Evolutionary conservation across 2,888 invertebrate species (phyloP), one percentile per base, ranked within the genome.

Genomic region (Drosophila anceps): DNA sequence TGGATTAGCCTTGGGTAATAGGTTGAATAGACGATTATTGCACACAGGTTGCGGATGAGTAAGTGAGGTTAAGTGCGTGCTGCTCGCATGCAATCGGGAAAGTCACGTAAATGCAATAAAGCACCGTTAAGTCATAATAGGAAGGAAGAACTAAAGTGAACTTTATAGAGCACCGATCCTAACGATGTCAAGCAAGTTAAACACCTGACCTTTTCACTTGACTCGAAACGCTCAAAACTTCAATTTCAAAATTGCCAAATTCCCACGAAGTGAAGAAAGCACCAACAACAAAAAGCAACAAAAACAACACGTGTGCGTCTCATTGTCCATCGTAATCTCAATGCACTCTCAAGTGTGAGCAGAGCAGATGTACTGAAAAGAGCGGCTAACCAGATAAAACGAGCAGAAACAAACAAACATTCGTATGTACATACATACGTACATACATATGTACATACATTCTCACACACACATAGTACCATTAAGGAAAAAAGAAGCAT

Each of bases 1-100:
- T 88, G 87, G 84, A 89, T 84, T 88, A 63, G 69, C 73, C 63
- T 64, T 73, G 58, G 64, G 73, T 67, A 73, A 72, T 78, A 70
- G 76, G 90, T 85, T 89, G 84, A 90, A 81, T 71, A 90, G 59
- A 69, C 90, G 89, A 85, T 88, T 85, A 86, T 73, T 75, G 89
- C 50, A 64, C 77, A 83, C 75, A 71, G 73, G 85, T 75, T 73
- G 43, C 51, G 69, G 35, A n/a, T 18, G 18, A 24, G 24, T 24
- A 43, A 63, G 67, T 86, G 68, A 74, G 79, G 82, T 77, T 88
- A 73, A 62, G 82, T 54, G 44, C 51, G 15, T 15, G n/a, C 18
- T 3, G 20, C 39, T 33, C 24, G 31, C 50, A 51, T 70, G 57
- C 44, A 69, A 43, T 20, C 15, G 18, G 41, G 27, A 33, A 54